Base-by-base conservation (phyloP, 2,113 vertebrate species). In the Sceloporus tristichus region DNA sequence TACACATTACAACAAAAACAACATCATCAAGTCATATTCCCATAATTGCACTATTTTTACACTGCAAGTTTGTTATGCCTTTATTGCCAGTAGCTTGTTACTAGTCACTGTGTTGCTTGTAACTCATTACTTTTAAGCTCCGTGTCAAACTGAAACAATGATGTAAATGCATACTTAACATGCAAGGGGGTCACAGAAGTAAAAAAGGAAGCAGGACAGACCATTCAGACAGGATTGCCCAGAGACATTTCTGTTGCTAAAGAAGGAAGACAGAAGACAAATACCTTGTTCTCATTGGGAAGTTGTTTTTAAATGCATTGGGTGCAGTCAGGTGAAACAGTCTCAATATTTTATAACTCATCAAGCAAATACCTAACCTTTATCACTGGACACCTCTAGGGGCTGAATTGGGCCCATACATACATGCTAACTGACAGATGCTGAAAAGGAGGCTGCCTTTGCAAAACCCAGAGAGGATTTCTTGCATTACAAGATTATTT, bases 271-370 rank as follows among this genome's bases (percentile, higher is more conserved):
- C 54, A n/a, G 90, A 79, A 93, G 90, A 94, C 83, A 90, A 93
- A 94, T 91, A 89, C 54, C 78, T 8, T 10, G 87, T 90, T 85
- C 10, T n/a, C 29, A 59, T 88, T 88, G 23, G 89, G 82, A 91
- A 92, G 91, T 87, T 88, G 75, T 87, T 92, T 92, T 91, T 90
- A 91, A 86, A 68, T 92, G 91, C 91, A 84, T 85, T 62, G 79
- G 76, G 87, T 76, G 91, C 94, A 91, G 91, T 91, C 91, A 92
- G 38, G 91, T 91, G 91, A 90, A 94, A 93, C 92, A 90, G 87
- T 91, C 84, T 34, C 66, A 89, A 89, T 93, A 93, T 88, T 90
- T 90, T 48, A 89, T 59, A 93, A 90, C 89, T 93, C 92, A 92
- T 93, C 91, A 95, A 89, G 82, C 75, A 88, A 80, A 0, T 38